Conservation (phyloP, 23 tunicate genomes). For the Ascidia mentula region DNA sequence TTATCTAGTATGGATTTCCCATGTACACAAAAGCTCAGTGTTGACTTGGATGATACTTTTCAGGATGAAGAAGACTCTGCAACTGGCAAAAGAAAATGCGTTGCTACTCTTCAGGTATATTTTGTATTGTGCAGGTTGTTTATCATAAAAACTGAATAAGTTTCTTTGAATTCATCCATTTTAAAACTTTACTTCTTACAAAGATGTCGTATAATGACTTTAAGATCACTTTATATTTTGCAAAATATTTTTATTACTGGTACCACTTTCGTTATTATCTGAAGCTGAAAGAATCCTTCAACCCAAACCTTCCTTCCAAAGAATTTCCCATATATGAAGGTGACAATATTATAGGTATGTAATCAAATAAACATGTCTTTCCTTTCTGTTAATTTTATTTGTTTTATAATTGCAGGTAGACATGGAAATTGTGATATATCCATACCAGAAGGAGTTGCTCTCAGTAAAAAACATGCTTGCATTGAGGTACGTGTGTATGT, state of each 20-base stretch:
- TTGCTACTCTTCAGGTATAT: constrained; percentile 19
- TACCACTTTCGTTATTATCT: not conserved
- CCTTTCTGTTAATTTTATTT: not conserved
- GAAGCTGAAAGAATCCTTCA: not conserved
- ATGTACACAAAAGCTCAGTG: constrained; percentile 45
- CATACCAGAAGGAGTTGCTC: constrained; percentile 53
- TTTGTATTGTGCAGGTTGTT: not conserved
- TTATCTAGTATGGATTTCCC: constrained; percentile 48
- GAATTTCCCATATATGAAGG: constrained; percentile 58
- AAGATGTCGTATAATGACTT: too few species aligned
- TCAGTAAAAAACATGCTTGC: constrained; percentile 86
- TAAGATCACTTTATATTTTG: too few species aligned
- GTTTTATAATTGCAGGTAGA: constrained; percentile 33
- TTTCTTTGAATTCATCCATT: too few species aligned
- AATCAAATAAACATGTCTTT: not conserved
- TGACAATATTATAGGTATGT: constrained; percentile 58
- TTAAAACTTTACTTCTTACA: too few species aligned
- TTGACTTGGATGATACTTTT: constrained; percentile 31
- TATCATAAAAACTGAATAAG: not conserved
- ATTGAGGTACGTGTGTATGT: too few species aligned
- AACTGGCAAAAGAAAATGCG: constrained; percentile 24
- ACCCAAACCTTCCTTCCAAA: not conserved
- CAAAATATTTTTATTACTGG: too few species aligned
- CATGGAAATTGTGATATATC: constrained; percentile 68
- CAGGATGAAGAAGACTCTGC: not conserved